phyloP scores from a whole-genome alignment of 2,797 vertebrate species.

The Myotis daubentonii region DNA sequence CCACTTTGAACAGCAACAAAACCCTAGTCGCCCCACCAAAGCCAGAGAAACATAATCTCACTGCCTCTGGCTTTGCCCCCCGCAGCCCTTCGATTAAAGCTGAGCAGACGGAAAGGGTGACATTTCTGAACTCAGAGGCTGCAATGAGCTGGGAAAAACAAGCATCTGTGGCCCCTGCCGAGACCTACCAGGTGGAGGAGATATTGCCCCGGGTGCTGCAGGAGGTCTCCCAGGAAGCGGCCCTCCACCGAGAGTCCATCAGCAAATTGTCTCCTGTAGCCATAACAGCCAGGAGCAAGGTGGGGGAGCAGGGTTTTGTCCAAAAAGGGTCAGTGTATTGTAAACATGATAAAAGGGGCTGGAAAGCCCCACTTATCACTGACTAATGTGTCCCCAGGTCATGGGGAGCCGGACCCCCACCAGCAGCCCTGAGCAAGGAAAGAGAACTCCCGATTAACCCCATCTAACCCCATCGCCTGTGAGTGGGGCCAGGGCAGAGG shows the following conservation, averaged over 20 bases:
- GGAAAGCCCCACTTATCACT: constrained; percentile 85
- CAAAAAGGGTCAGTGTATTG: constrained; percentile 88
- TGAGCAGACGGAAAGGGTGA: constrained; percentile 55
- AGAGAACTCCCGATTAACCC: constrained; percentile 79
- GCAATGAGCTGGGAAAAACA: constrained; percentile 47
- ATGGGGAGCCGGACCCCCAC: constrained; percentile 77
- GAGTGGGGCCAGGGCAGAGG: constrained; percentile 70
- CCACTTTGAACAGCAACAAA: constrained; percentile 27
- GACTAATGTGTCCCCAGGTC: constrained; percentile 87
- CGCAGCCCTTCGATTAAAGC: neutral
- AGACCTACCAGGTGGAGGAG: constrained; percentile 72
- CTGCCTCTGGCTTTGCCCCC: constrained; percentile 40
- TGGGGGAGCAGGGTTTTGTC: constrained; percentile 79
- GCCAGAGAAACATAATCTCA: constrained; percentile 42
- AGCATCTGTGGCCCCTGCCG: constrained; percentile 7
- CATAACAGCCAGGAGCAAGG: constrained; percentile 87
- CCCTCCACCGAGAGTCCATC: constrained; percentile 77
- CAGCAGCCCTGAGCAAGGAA: constrained; percentile 73
- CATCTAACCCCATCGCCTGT: constrained; percentile 75
- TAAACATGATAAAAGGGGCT: constrained; percentile 90
- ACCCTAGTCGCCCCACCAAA: neutral
- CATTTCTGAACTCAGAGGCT: constrained; percentile 53
- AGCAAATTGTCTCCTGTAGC: constrained; percentile 85
- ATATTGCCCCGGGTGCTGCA: constrained; percentile 59
- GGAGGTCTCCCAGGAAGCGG: constrained; percentile 44